A percentile compares a stretch with the other conserved stretches of the same genome.
phyloP scores from a whole-genome alignment of 2,113 vertebrate species.

The Brachirus orientalis region DNA sequence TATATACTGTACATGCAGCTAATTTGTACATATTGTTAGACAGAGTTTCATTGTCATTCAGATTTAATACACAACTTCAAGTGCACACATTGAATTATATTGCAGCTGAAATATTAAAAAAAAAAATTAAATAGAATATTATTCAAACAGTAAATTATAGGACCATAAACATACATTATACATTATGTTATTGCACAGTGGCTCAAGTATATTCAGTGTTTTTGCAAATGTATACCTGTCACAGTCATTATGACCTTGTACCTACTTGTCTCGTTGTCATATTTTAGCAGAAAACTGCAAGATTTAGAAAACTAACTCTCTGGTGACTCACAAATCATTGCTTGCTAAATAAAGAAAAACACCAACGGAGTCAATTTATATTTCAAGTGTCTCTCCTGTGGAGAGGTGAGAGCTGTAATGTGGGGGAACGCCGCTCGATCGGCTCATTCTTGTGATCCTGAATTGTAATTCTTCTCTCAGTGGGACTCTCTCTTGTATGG shows the following conservation, averaged over 20 bases:
- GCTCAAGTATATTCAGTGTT: too few relatives aligned
- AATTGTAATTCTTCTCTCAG: constrained; percentile 64
- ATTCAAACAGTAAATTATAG: too few relatives aligned
- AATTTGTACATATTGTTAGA: too few relatives aligned
- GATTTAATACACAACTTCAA: too few relatives aligned
- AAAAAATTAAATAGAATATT: too few relatives aligned
- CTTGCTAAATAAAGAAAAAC: constrained; percentile 51
- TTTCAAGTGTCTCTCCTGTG: constrained; percentile 67
- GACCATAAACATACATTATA: too few relatives aligned
- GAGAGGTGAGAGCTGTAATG: constrained; percentile 62
- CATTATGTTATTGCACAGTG: too few relatives aligned
- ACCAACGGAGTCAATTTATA: constrained; percentile 47
- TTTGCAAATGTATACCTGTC: neutral
- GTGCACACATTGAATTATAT: too few relatives aligned
- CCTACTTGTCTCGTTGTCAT: constrained; percentile 25
- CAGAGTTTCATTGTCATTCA: too few relatives aligned
- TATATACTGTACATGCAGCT: too few relatives aligned
- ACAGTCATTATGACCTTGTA: constrained; percentile 22
- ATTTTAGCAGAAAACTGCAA: constrained; percentile 51
- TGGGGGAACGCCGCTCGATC: constrained; percentile 55
- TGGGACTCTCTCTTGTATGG: constrained; percentile 49
- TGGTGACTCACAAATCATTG: constrained; percentile 43
- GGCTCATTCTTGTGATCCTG: constrained; percentile 48
- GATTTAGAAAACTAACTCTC: constrained; percentile 48
- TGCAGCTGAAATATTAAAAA: too few relatives aligned